phyloP scores from a whole-genome alignment of 2,113 vertebrate species.

The Axis porcinus region DNA sequence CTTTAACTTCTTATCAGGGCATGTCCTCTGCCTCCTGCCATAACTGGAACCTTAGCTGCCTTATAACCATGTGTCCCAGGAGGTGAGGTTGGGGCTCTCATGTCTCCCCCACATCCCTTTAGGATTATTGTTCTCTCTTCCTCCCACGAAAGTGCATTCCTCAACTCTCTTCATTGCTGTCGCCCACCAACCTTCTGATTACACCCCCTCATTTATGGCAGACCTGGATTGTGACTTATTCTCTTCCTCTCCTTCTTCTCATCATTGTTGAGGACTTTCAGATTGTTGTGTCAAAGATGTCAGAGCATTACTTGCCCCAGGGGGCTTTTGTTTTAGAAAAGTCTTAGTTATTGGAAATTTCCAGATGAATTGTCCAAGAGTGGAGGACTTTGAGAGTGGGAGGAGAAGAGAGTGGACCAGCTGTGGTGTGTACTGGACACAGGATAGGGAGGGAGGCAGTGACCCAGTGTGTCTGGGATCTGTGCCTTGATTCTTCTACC shows the following conservation, averaged over 20 bases:
- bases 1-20: not conserved
- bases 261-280: not conserved
- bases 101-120: not conserved
- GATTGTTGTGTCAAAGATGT: not conserved
- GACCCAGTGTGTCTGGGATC: not conserved
- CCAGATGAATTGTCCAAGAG: not conserved
- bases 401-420: not conserved
- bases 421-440: not conserved
- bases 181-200: not conserved
- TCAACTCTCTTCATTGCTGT: not conserved
- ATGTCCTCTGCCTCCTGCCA: not conserved
- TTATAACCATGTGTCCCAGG: not conserved
- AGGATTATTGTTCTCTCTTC: not conserved
- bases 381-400: not conserved
- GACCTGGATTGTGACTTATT: not conserved
- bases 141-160: not conserved
- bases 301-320: not conserved
- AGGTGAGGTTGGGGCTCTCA: not conserved
- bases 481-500: not conserved
- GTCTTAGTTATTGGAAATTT: not conserved
- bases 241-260: not conserved
- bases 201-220: not conserved
- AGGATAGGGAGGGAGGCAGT: not conserved
- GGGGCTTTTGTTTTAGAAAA: not conserved
- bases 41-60: not conserved